Base-by-base conservation (phyloP, 2,888 invertebrate genomes). In the Graphium colonna region DNA sequence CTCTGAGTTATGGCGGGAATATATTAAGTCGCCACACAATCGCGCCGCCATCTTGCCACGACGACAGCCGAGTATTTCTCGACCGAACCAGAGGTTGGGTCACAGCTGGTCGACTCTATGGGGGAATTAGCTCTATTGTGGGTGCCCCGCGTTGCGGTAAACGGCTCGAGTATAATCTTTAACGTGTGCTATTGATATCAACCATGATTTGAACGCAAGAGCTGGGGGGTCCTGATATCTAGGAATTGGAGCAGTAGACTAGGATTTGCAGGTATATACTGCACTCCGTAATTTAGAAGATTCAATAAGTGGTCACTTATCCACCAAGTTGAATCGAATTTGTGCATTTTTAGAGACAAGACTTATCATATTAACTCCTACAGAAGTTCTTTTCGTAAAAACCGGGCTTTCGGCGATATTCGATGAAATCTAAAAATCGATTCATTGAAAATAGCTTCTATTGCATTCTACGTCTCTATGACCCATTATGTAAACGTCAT, bases 1-100 rank as follows among this genome's bases (percentile, higher is more conserved):
- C 54, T 60, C 61, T 68, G 65, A 79, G 63, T 79, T 79, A 79
- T 73, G 68, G 73, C 58, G 59, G 50, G 67, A 63, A 77, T 79
- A 78, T 72, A 76, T 78, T 78, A 73, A 68, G 72, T 72, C 64
- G 67, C 61, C 61, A 60, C 61, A 68, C 67, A 66, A 67, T 67
- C 65, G 62, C 55, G 57, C 48, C 48, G 57, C 58, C 60, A 64
- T 63, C 62, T 65, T 58, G 64, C 58, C 49, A 52, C 56, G 52
- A 57, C 60, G 58, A 67, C 67, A 69, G 71, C 69, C 63, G 65
- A 52, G 44, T 57, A 62, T 64, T 73, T 72, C 72, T 73, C 73
- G 67, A 68, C 71, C 71, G 73, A 74, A 72, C 64, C 63, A 63
- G 47, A 55, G 38, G 56, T 64, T 64, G 59, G 60, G 59, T 59